Conservation (phyloP, 2,113 vertebrate genomes). For the Calonectris borealis region DNA sequence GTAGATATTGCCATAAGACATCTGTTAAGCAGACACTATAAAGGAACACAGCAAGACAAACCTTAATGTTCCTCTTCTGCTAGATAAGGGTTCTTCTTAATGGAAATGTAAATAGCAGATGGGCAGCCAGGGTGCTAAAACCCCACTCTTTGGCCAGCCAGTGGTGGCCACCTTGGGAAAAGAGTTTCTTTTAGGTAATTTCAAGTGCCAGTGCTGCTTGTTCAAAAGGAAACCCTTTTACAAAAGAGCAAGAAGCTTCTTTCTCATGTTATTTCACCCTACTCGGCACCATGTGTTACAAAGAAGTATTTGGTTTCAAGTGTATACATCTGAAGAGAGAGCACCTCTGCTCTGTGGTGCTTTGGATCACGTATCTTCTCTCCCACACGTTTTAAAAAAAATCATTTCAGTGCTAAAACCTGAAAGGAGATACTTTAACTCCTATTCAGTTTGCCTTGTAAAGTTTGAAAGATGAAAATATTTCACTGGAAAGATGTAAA, state of each 20-base stretch:
- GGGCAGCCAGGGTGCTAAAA: not conserved
- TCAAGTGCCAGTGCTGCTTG: not conserved
- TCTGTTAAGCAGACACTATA: not conserved
- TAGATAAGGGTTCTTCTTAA: not conserved
- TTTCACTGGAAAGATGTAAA: not conserved
- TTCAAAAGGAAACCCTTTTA: not conserved
- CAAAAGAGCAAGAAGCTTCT: not conserved
- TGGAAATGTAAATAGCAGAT: not conserved
- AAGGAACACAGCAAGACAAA: not conserved
- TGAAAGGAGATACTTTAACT: not conserved
- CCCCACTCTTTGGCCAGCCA: not conserved
- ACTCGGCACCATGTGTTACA: not conserved
- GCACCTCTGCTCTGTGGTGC: not conserved
- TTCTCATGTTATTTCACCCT: not conserved
- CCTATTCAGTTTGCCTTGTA: not conserved
- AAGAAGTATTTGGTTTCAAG: not conserved
- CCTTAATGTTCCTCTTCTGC: not conserved
- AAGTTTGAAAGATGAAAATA: not conserved
- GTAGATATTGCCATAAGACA: not conserved
- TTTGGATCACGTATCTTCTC: not conserved
- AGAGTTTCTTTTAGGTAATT: not conserved
- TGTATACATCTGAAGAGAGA: not conserved
- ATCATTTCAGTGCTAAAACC: not conserved
- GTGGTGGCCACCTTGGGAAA: not conserved
- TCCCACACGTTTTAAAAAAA: not conserved